These are phyloP conservation scores for Podarcis cretensis DNA, from an alignment of 2,113 vertebrate species.

Conservation along the genomic window DNA sequence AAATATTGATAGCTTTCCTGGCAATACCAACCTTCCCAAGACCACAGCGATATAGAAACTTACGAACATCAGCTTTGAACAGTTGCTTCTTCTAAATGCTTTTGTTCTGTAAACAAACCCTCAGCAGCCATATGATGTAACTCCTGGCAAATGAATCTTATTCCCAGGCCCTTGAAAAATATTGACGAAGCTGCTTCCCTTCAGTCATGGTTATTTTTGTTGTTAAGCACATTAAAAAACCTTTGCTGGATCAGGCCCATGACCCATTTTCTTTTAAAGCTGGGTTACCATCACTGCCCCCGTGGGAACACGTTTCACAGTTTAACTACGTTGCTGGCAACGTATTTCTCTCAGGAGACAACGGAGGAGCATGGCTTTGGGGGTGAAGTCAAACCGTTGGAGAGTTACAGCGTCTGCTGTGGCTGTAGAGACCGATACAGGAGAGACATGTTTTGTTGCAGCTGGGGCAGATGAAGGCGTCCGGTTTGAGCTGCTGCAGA, in stretches of 20 bases:
- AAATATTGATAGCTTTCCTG: neutral
- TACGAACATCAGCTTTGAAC: constrained; percentile 1
- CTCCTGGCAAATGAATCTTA: constrained; percentile 9
- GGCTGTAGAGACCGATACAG: too few relatives aligned
- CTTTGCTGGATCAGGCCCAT: neutral
- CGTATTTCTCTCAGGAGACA: too few relatives aligned
- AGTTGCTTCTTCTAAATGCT: constrained; percentile 24
- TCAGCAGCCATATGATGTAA: constrained; percentile 10
- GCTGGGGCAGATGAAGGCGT: too few relatives aligned
- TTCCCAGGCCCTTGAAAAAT: constrained; percentile 23
- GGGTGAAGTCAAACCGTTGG: too few relatives aligned
- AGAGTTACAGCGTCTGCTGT: too few relatives aligned
- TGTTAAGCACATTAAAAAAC: neutral
- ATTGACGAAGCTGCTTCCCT: constrained; percentile 18
- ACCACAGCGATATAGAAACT: neutral
- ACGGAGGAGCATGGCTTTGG: too few relatives aligned
- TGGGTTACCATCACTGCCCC: too few relatives aligned
- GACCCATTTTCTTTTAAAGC: neutral
- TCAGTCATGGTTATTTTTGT: neutral
- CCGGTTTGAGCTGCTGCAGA: too few relatives aligned
- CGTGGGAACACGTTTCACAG: too few relatives aligned
- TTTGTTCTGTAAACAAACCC: constrained; percentile 31
- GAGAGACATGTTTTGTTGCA: too few relatives aligned
- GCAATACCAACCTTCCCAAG: neutral
- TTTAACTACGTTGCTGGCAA: too few relatives aligned